phyloP scores from a whole-genome alignment of 2,797 vertebrate genomes.

The Melopsittacus undulatus region DNA sequence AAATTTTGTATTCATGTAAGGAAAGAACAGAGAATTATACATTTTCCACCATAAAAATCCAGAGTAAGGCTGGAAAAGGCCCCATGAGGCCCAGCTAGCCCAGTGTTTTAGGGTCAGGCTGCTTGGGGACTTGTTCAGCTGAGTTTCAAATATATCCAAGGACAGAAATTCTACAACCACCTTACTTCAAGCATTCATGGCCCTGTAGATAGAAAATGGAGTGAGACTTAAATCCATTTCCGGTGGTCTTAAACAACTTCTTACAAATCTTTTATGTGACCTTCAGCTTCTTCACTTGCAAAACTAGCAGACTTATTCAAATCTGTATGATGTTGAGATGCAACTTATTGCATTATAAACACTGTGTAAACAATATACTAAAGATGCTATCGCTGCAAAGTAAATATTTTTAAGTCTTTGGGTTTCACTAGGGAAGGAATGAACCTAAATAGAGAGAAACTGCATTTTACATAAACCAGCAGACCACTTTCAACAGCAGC shows the following conservation, averaged over 20 bases:
- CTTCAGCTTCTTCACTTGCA: background rate
- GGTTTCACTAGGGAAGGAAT: background rate
- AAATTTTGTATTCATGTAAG: background rate
- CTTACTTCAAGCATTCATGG: background rate
- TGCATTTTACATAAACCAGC: background rate
- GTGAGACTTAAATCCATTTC: background rate
- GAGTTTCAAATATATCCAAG: background rate
- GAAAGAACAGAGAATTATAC: background rate
- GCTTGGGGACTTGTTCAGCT: background rate
- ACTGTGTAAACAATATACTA: background rate
- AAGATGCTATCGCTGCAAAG: background rate
- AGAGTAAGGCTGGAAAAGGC: background rate
- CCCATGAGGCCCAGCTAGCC: background rate
- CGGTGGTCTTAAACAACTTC: background rate
- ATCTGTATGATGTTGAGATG: background rate
- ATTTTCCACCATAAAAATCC: background rate
- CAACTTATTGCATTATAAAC: background rate
- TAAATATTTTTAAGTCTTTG: background rate
- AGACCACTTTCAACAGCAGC: background rate
- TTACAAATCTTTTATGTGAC: background rate
- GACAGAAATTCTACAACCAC: background rate
- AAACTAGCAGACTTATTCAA: background rate
- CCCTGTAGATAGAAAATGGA: background rate
- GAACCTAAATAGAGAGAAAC: background rate
- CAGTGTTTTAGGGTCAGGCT: background rate